Evolutionary conservation across 2,888 invertebrate genomes (phyloP).

Genomic region (Candidula unifasciata): DNA sequence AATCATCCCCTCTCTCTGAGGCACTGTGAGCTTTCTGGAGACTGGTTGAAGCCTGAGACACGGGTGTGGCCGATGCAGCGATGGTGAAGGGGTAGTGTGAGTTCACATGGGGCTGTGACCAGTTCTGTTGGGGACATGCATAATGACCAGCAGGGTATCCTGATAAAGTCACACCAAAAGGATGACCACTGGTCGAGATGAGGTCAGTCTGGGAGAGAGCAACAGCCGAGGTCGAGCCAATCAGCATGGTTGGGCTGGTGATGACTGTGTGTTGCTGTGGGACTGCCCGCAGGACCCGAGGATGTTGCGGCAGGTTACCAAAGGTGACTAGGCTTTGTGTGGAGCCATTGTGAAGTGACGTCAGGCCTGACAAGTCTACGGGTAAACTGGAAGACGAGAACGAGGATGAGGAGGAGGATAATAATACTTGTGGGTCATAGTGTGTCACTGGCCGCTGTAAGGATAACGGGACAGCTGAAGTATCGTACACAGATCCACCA

Average conservation of each 20-base stretch:
- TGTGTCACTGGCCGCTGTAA: slow-evolving; percentile 20
- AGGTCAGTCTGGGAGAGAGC: slow-evolving; percentile 25
- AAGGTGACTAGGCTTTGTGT: slow-evolving; percentile 10
- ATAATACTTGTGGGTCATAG: slow-evolving; percentile 45
- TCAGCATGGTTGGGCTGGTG: slow-evolving; percentile 43
- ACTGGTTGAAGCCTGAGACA: slow-evolving; percentile 29
- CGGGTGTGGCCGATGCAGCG: slow-evolving; percentile 36
- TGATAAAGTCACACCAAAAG: slow-evolving; percentile 26
- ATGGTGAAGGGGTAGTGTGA: slow-evolving; percentile 45
- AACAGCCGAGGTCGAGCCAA: slow-evolving; percentile 11
- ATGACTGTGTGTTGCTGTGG: slow-evolving; percentile 17
- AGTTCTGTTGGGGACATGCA: slow-evolving; percentile 61
- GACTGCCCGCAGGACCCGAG: not conserved
- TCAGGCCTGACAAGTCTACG: slow-evolving; percentile 49
- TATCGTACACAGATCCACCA: slow-evolving; percentile 43
- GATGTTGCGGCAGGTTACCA: slow-evolving; percentile 36
- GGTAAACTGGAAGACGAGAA: slow-evolving; percentile 48
- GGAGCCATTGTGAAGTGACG: slow-evolving; percentile 23
- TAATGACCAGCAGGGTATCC: slow-evolving; percentile 69
- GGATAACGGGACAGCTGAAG: slow-evolving; percentile 29
- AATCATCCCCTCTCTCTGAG: slow-evolving; percentile 81
- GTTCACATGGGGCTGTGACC: slow-evolving; percentile 56
- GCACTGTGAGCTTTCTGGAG: slow-evolving; percentile 50
- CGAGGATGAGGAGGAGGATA: slow-evolving; percentile 48
- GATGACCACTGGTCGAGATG: slow-evolving; percentile 28